Conservation (phyloP, 2,113 vertebrate species). For the Misgurnus anguillicaudatus region DNA sequence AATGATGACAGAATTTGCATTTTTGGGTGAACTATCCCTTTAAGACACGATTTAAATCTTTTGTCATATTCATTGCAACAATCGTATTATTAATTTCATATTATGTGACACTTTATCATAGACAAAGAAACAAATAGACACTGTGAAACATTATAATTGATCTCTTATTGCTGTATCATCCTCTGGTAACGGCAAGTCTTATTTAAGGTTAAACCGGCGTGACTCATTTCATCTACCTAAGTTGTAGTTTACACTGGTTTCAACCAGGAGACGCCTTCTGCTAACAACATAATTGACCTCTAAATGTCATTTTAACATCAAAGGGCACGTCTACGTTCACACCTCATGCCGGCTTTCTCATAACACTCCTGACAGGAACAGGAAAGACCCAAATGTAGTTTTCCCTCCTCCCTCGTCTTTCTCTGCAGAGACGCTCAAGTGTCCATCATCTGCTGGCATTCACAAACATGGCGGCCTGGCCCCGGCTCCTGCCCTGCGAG, state of each 20-base stretch:
- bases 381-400: slow-evolving; percentile 43
- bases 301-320: slow-evolving; percentile 73
- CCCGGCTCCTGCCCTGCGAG: slow-evolving; percentile 26
- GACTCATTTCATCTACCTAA: slow-evolving; percentile 32
- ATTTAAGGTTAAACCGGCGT: slow-evolving; percentile 8
- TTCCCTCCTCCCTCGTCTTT: slow-evolving; percentile 41
- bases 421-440: slow-evolving; percentile 13
- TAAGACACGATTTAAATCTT: too few species aligned
- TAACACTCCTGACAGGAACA: slow-evolving; percentile 50
- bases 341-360: slow-evolving; percentile 52
- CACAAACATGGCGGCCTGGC: slow-evolving; percentile 52
- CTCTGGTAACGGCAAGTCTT: not conserved
- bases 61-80: too few species aligned
- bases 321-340: slow-evolving; percentile 58
- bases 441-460: slow-evolving; percentile 39
- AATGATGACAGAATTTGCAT: too few species aligned
- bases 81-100: too few species aligned
- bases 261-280: slow-evolving; percentile 56
- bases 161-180: not conserved
- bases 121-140: too few species aligned
- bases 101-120: too few species aligned
- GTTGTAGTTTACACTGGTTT: slow-evolving; percentile 46
- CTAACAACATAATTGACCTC: slow-evolving; percentile 74
- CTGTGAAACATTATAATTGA: not conserved
- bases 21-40: too few species aligned